A percentile compares a stretch with the other conserved stretches of the same genome.
Evolutionary conservation across 1,140 invertebrate species (phyloP).

Genomic region (Maconellicoccus hirsutus): DNA sequence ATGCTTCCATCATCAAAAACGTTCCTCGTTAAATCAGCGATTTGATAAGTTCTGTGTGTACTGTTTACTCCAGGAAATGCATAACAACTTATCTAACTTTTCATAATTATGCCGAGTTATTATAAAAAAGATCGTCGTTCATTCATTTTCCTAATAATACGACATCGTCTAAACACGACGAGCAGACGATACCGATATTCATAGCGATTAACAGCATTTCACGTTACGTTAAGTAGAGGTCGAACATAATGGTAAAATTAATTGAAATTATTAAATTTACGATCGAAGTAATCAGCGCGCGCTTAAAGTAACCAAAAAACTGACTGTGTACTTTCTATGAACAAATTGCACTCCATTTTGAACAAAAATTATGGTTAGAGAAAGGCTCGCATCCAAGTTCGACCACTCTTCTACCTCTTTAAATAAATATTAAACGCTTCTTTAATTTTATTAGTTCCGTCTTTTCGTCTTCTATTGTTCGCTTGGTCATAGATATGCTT

Average conservation of each 20-base stretch:
- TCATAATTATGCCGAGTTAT: too few species aligned
- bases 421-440: neutral
- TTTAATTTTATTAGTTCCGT: neutral
- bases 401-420: neutral
- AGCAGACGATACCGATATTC: too few species aligned
- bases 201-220: too few species aligned
- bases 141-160: too few species aligned
- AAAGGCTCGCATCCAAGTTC: neutral
- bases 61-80: too few species aligned
- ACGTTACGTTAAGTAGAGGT: neutral
- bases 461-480: neutral
- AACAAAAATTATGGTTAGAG: neutral
- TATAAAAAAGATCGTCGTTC: too few species aligned
- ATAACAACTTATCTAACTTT: too few species aligned
- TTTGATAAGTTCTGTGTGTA: too few species aligned
- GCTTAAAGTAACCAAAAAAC: neutral
- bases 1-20: too few species aligned
- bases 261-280: conserved; percentile 1
- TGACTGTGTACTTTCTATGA: neutral
- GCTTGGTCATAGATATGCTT: neutral
- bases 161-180: too few species aligned
- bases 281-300: neutral
- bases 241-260: neutral
- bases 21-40: too few species aligned
- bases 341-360: neutral